A percentile compares a stretch with the other conserved stretches of the same genome.
Evolutionary conservation across 1,140 invertebrate species (phyloP).

Genomic region (Brachionus paranguensis): DNA sequence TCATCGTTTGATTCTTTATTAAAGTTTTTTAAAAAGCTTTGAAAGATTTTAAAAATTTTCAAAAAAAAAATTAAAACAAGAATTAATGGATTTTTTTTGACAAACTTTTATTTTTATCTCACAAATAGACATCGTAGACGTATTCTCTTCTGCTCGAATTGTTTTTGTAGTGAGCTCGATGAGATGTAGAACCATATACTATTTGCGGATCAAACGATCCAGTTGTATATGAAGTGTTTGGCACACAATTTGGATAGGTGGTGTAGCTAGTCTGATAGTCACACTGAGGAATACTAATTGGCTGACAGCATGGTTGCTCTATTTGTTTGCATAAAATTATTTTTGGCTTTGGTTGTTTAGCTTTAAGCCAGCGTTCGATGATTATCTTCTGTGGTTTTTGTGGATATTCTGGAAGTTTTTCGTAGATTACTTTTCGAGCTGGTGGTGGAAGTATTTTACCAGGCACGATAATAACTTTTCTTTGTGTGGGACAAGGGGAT

Average conservation of each 20-base stretch:
- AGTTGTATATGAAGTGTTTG: neutral
- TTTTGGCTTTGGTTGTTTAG: neutral
- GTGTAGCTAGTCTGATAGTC: constrained; percentile 4
- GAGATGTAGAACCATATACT: neutral
- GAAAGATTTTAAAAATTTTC: constrained; percentile 8
- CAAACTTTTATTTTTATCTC: neutral
- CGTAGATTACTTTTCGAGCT: constrained; percentile 11
- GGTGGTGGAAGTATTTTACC: constrained; percentile 34
- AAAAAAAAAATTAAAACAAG: neutral
- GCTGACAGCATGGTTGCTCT: neutral
- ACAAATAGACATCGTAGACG: constrained; percentile 8
- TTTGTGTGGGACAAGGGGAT: neutral
- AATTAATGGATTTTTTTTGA: neutral
- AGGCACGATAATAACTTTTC: constrained; percentile 5
- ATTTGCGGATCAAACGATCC: neutral
- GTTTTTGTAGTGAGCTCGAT: neutral
- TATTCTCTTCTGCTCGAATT: constrained; percentile 4
- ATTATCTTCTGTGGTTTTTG: constrained; percentile 30
- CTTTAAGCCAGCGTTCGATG: constrained; percentile 37
- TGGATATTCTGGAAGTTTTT: constrained; percentile 27
- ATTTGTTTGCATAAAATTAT: constrained; percentile 22
- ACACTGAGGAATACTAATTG: neutral
- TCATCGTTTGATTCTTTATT: constrained; percentile 19
- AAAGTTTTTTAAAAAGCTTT: neutral
- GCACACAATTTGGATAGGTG: neutral